A percentile compares a stretch with the other conserved stretches of the same genome.
Conservation (phyloP, 2,113 vertebrate species). For the Saimiri boliviensis region DNA sequence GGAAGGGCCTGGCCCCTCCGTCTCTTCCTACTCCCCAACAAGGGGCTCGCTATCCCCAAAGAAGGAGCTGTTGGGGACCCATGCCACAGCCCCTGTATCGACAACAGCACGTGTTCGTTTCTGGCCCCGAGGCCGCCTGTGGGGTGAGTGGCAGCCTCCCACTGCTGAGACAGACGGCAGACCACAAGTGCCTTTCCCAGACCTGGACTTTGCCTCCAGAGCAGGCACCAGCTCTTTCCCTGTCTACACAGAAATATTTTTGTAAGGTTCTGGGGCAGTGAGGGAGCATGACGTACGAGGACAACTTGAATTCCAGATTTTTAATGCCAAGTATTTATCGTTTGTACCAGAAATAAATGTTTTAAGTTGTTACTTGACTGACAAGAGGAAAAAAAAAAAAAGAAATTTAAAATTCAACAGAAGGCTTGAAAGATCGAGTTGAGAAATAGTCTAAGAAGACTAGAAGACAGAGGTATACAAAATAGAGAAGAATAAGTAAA, state of each 20-base stretch:
- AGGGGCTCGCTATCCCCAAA: background rate
- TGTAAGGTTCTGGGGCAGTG: conserved; percentile 62
- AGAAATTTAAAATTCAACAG: background rate
- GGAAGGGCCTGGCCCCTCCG: background rate
- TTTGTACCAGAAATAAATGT: conserved; percentile 87
- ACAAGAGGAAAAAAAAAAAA: too few relatives aligned
- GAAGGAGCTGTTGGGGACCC: background rate
- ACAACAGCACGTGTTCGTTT: background rate
- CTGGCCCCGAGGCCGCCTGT: background rate
- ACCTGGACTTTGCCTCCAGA: background rate
- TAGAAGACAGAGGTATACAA: background rate
- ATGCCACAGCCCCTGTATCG: too few relatives aligned
- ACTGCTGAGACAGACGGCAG: background rate
- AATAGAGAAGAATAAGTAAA: background rate
- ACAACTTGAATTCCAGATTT: conserved; percentile 84
- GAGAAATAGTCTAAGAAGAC: background rate
- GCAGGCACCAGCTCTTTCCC: background rate
- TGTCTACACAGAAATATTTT: conserved; percentile 73
- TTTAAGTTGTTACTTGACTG: conserved; percentile 57
- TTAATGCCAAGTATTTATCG: conserved; percentile 87
- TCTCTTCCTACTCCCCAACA: background rate
- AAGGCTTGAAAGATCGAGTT: background rate
- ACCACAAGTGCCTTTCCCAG: conserved; percentile 78
- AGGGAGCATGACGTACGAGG: conserved; percentile 77
- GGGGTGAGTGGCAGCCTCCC: background rate